phyloP scores from a whole-genome alignment of 2,113 vertebrate genomes.

The Neomonachus schauinslandi region DNA sequence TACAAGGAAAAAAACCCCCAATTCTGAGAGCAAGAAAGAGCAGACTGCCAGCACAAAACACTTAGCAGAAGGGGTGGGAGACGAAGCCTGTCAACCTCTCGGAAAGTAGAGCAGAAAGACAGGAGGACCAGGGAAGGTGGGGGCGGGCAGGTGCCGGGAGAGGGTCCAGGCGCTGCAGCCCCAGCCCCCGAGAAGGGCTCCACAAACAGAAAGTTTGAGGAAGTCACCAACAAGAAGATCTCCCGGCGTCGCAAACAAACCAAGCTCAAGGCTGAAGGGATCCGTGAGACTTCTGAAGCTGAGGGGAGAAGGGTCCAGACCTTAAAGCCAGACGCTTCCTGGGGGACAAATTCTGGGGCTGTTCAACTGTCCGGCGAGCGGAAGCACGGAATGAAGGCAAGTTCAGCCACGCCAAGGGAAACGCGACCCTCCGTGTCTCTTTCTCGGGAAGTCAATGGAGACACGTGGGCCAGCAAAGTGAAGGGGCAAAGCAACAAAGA shows the following conservation, averaged over 20 bases:
- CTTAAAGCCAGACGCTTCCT: background rate
- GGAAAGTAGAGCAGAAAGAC: background rate
- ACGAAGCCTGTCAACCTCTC: background rate
- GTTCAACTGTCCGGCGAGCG: no score
- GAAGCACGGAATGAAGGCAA: background rate
- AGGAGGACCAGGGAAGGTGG: background rate
- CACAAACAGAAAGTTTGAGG: background rate
- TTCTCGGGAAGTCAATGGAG: background rate
- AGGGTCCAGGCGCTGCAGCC: background rate
- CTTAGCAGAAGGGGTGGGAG: background rate
- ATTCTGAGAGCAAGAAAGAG: background rate
- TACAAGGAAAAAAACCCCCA: background rate
- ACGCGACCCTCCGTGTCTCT: background rate
- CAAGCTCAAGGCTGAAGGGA: background rate
- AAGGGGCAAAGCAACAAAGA: background rate
- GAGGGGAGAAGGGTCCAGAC: background rate
- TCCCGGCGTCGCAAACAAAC: background rate
- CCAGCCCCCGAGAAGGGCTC: background rate
- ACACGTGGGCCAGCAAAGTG: background rate
- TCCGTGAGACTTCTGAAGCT: background rate
- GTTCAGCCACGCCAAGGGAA: background rate
- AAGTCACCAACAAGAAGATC: background rate
- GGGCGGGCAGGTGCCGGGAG: background rate
- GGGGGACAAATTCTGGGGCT: background rate
- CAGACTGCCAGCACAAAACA: background rate